Evolutionary conservation across 2,113 vertebrate genomes (phyloP), one percentile per base, ranked within the genome.

Genomic region (Pelvicachromis taeniatus): DNA sequence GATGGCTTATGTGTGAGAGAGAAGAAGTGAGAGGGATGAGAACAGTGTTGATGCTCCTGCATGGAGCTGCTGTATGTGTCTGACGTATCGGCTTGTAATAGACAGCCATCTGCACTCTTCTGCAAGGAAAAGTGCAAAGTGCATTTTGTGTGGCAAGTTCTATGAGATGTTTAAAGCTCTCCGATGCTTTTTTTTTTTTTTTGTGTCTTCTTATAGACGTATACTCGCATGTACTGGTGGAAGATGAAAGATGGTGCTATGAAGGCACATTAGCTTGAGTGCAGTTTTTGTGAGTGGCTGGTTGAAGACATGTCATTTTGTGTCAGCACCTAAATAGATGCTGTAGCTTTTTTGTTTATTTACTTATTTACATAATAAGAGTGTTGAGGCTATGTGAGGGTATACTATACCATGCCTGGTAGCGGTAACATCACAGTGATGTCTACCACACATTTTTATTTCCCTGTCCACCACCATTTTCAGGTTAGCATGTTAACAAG

Each of bases 21-120:
- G 55, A 59, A 63, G 38, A 63, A 79, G 54, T n/a, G 83, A 59
- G 78, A 87, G 82, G 31, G 68, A 79, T 75, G 85, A n/a, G 70
- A 77, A 75, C 68, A 84, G 80, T 33, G 58, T 78, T 82, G 80
- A 90, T 84, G 75, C 85, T 85, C 26, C 79, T 78, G 53, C 77
- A 58, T 31, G 23, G 79, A 85, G 38, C 79, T 78, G 70, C 82
- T 85, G 61, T 63, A 59, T 61, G 40, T 19, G 33, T 52, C 42
- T 83, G 83, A 82, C 9, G 11, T 77, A 87, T 87, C 42, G 4
- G 14, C 75, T 75, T 9, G 35, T 55, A 83, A 84, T 80, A 40
- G 81, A 63, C 14, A 19, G n/a, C 84, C 75, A 78, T 88, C 63
- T 84, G 81, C 52, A 77, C 73, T 33, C 58, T 78, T 26, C 65